Evolutionary conservation across 2,113 vertebrate species (phyloP).

Genomic region (Dasyprocta punctata): DNA sequence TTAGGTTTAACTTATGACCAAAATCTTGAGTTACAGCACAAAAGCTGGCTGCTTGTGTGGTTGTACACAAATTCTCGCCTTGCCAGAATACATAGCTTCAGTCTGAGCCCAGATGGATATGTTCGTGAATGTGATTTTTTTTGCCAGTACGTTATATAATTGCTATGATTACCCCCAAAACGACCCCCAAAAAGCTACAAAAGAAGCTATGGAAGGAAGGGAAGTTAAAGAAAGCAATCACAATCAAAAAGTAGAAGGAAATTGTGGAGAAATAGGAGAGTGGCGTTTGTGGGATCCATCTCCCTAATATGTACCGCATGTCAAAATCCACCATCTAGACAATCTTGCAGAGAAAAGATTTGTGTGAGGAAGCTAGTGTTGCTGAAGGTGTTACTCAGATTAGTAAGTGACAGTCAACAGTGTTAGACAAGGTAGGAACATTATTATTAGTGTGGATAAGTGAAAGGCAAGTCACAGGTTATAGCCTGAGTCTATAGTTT

Average conservation of each 20-base stretch:
- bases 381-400: not conserved
- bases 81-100: not conserved
- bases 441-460: not conserved
- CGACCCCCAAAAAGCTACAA: too few relatives aligned
- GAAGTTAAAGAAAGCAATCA: too few relatives aligned
- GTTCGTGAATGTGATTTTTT: not conserved
- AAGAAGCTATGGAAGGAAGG: too few relatives aligned
- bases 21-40: not conserved
- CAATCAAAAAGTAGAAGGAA: too few relatives aligned
- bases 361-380: not conserved
- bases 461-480: not conserved
- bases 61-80: not conserved
- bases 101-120: not conserved
- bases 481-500: not conserved
- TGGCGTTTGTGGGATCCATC: not conserved
- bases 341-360: not conserved
- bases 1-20: not conserved
- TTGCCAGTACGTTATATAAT: not conserved
- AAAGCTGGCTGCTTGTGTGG: not conserved
- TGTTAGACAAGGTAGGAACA: not conserved
- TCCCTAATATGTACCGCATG: not conserved
- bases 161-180: too few relatives aligned
- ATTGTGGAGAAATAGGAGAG: not conserved
- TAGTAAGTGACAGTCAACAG: not conserved
- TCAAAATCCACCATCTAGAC: not conserved